phyloP scores from a whole-genome alignment of 92 coral and sea anemone genomes.

The Palythoa grandiflora region DNA sequence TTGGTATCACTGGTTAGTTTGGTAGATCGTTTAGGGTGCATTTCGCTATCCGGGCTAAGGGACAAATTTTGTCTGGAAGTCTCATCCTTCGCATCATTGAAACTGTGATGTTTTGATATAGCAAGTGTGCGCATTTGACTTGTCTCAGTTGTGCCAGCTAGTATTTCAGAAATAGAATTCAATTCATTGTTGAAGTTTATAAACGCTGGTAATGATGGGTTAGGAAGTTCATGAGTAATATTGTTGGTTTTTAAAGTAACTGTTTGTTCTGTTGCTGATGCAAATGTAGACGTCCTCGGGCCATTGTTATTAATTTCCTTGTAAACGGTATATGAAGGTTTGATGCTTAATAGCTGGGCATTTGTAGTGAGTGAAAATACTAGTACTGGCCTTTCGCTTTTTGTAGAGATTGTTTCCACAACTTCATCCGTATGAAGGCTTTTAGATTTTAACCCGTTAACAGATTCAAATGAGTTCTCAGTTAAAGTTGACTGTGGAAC shows the following conservation, averaged over 20 bases:
- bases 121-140: conserved; percentile 1
- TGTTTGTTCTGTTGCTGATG: neutral
- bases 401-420: neutral
- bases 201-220: neutral
- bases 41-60: neutral
- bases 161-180: neutral
- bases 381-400: neutral
- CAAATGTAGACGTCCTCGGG: neutral
- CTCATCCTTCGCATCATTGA: neutral
- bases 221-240: neutral
- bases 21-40: too few species aligned
- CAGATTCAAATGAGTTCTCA: neutral
- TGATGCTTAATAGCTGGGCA: neutral
- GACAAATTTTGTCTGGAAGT: neutral
- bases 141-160: neutral
- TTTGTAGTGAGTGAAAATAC: neutral
- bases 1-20: too few species aligned
- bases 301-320: neutral
- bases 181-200: neutral
- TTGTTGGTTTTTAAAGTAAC: neutral
- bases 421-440: neutral
- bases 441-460: neutral
- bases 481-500: conserved; percentile 62
- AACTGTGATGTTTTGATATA: neutral
- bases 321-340: neutral